phyloP scores from a whole-genome alignment of 2,888 invertebrate genomes.

The Apamea sordens region DNA sequence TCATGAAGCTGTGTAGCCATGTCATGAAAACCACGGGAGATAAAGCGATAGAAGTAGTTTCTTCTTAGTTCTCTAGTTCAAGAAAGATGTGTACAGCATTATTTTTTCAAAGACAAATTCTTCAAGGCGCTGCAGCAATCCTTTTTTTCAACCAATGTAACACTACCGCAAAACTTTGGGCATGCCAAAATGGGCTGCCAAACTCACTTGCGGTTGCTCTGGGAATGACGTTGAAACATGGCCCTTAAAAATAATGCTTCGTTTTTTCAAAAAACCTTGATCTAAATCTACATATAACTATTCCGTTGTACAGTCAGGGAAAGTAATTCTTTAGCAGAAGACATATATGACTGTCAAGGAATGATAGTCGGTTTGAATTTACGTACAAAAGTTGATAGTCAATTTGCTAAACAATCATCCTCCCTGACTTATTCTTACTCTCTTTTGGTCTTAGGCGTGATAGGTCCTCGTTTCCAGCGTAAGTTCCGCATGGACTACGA shows the following conservation, averaged over 20 bases:
- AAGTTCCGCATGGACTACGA: constrained; percentile 91
- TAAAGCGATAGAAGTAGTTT: no score
- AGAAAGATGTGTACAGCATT: no score
- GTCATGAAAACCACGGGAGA: no score
- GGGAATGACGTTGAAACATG: neutral
- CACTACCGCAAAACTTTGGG: no score
- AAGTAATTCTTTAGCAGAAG: neutral
- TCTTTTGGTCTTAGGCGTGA: constrained; percentile 75
- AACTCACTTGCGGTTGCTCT: no score
- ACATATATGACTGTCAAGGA: neutral
- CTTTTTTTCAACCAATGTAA: no score
- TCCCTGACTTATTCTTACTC: neutral
- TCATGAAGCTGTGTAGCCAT: no score
- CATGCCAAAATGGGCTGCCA: no score
- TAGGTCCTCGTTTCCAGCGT: constrained; percentile 90
- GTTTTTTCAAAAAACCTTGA: neutral
- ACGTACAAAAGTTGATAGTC: neutral
- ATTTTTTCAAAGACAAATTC: no score
- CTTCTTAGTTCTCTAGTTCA: no score
- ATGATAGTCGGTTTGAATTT: neutral
- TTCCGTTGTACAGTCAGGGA: neutral
- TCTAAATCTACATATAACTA: neutral
- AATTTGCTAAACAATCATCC: neutral
- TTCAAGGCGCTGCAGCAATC: no score
- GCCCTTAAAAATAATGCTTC: neutral